Evolutionary conservation across 2,888 invertebrate species (phyloP), one percentile per base, ranked within the genome.

Genomic region (Caenorhabditis becei): DNA sequence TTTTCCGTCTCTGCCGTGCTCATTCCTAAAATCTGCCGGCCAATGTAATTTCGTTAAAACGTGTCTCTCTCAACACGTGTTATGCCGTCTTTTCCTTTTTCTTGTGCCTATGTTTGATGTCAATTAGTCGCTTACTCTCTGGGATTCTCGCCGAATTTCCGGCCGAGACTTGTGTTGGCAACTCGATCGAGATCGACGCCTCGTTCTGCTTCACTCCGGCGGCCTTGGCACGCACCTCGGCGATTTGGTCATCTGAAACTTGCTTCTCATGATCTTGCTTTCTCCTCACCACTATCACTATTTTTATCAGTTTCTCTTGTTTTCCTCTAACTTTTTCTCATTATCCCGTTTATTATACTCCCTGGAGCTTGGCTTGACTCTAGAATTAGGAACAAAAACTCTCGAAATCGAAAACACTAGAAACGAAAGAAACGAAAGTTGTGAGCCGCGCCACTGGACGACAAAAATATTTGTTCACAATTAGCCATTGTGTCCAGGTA

Each of bases 121-220:
- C 56, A 72, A 56, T 63, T 75, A 67, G 58, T 61, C 32, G 77
- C 84, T 82, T 69, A 84, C 84, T 77, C 61, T 84, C 82, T 78
- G 77, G 82, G 18, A 47, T 49, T 54, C 53, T 77, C 35, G 35
- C 65, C 18, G 74, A 37, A 28, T 47, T 65, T 56, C 54, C 63
- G 54, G 65, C 37, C 23, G 26, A 37, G 20, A 63, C 69, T 72
- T 70, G 69, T 56, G 71, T 67, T 32, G 82, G 82, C 58, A 72
- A 56, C 37, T 80, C 72, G 32, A 82, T 72, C 44, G 70, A 66
- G 63, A 80, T 75, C 1, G 69, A 26, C 16, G 63, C 72, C 28
- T 83, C 77, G 56, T 77, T 82, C 41, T 77, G 70, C 53, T 77
- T 80, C 47, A 80, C 80, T 23, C 77, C 74, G n/a, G 80, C 70